phyloP scores from a whole-genome alignment of 2,888 invertebrate species.

The Ommatoiulus sabulosus region DNA sequence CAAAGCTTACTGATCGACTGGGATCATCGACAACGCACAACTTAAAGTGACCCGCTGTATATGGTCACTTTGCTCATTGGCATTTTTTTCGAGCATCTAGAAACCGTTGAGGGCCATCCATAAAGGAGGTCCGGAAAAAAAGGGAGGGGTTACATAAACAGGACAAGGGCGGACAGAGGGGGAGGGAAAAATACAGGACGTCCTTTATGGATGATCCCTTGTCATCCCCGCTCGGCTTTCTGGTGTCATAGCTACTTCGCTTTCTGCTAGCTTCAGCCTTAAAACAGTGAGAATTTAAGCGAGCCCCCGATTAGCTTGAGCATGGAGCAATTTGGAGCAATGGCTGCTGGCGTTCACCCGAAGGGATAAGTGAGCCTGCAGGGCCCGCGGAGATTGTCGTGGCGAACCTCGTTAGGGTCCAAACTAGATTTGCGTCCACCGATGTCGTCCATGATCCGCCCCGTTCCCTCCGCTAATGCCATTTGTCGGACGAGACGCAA shows the following conservation, averaged over 20 bases:
- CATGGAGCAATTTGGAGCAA: neutral
- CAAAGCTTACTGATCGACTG: too few relatives aligned
- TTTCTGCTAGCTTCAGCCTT: neutral
- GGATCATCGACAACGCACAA: too few relatives aligned
- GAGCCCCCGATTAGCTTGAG: neutral
- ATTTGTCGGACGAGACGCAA: slow-evolving; percentile 9
- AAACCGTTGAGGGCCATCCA: too few relatives aligned
- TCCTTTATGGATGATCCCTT: too few relatives aligned
- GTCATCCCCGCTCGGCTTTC: neutral
- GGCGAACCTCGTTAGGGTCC: slow-evolving; percentile 17
- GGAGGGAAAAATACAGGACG: too few relatives aligned
- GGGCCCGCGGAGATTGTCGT: neutral
- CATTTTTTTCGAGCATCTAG: too few relatives aligned
- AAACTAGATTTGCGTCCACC: neutral
- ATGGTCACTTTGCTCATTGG: too few relatives aligned
- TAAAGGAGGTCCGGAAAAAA: too few relatives aligned
- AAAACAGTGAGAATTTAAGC: neutral
- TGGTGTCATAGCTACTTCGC: neutral
- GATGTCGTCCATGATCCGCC: neutral
- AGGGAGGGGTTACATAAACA: too few relatives aligned
- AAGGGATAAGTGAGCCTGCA: neutral
- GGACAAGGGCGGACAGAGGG: too few relatives aligned
- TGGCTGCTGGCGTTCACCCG: neutral
- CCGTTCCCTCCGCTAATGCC: neutral
- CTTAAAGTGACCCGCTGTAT: too few relatives aligned